Base-by-base conservation (phyloP, 2,888 invertebrate species). In the Hirtodrosophila cameraria region DNA sequence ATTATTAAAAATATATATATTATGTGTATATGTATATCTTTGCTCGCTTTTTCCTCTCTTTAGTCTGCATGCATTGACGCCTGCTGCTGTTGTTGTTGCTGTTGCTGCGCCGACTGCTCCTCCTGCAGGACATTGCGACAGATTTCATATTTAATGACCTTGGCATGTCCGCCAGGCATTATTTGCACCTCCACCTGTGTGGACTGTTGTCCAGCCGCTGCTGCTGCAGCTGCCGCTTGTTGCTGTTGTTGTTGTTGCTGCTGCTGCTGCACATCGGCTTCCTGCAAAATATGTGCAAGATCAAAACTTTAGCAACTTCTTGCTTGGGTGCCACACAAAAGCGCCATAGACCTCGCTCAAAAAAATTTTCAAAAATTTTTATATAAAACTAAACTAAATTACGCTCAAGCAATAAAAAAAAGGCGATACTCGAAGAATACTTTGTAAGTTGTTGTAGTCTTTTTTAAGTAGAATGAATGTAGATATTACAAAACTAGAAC, bases 141-240 rank as follows among this genome's bases (percentile, higher is more conserved):
- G 23, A 83, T 84, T 63, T 83, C 86, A 49, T 83, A 83, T 41
- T 83, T 83, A 30, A 83, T 83, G 12, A 90, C 91, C 49, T 91
- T 80, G 41, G 70, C 80, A 36, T 81, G 80, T 6, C 80, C 85
- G n/a, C 85, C 73, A 18, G 82, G 82, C 31, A 80, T 33, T 52
- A 80, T 82, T 16, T 80, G 80, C 20, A 80, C 71, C 88, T 87
- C 91, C 78, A 92, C 90, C 45, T 92, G 54, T 82, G 88, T 30
- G 23, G 74, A 28, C 15, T 72, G 74, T 45, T 74, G 74, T 23
- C 66, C 57, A 23, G 80, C 59, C 86, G 90, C 45, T 87, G 88
- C 36, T 83, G 87, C 54, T 78, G 89, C 31, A 68, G 81, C 62
- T 28, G 88, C 85, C 31, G 68, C 73, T 28, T 87, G 86, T 43